Percentiles rank a stretch among this genome's conserved stretches.
Evolutionary conservation across 2,113 vertebrate genomes (phyloP).

Genomic region (Phaethon lepturus): DNA sequence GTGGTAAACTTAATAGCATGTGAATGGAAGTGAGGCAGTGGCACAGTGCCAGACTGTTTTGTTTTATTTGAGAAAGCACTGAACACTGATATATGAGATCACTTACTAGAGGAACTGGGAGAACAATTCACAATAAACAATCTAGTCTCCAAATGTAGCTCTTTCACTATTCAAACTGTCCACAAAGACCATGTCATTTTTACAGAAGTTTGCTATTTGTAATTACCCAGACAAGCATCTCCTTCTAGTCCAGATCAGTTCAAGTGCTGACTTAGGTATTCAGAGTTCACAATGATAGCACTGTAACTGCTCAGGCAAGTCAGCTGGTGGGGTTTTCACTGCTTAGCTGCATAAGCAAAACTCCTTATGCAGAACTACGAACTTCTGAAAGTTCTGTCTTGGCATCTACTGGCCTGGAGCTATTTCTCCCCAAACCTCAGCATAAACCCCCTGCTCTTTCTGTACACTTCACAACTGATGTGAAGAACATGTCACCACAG

Average conservation of each 20-base stretch:
- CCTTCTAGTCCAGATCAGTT: background rate
- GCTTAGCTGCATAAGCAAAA: background rate
- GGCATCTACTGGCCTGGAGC: background rate
- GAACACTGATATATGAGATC: conserved; percentile 25
- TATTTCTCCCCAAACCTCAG: background rate
- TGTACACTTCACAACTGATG: background rate
- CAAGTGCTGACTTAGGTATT: background rate
- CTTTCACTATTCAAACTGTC: background rate
- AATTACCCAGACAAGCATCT: background rate
- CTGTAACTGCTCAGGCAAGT: background rate
- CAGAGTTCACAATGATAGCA: background rate
- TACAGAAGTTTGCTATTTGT: background rate
- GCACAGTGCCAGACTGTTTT: background rate
- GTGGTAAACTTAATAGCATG: conserved; percentile 15
- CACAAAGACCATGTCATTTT: conserved; percentile 5
- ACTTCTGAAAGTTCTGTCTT: background rate
- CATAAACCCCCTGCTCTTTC: background rate
- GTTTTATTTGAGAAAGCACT: conserved; percentile 31
- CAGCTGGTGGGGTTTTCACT: background rate
- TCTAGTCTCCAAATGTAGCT: background rate
- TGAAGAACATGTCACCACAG: background rate
- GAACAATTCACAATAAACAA: conserved; percentile 3
- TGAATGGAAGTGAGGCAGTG: background rate
- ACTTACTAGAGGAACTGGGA: conserved; percentile 15
- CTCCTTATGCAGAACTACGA: background rate